Evolutionary conservation across 2,113 vertebrate genomes (phyloP), one percentile per base, ranked within the genome.

Genomic region (Thryonomys swinderianus): DNA sequence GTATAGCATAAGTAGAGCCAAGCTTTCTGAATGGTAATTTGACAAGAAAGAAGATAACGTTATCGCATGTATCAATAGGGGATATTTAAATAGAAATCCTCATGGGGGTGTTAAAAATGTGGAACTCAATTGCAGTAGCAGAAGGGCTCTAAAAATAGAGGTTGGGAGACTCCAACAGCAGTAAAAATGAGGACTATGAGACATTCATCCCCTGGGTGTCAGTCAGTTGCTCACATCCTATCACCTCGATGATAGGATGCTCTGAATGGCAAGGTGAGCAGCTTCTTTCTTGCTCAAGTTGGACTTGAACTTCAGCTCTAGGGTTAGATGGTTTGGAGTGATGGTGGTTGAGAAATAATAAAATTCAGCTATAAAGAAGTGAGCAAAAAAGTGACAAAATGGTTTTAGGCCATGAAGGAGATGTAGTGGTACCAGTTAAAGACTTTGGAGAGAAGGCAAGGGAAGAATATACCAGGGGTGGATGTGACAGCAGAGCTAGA

Each of bases 21-120:
- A 61, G 32, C 13, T 88, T 95, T 95, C 66, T 85, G 45, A 92
- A 93, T 53, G 45, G 51, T 90, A 23, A 66, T 93, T 57, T 92
- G 85, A 59, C 51, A 79, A n/a, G 53, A 83, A 71, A 71, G 64
- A 37, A 84, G 88, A 51, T 53, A 57, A 27, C 23, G 45, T 67
- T 45, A 85, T 27, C 61, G n/a, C 17, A 71, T 88, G 64, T 74
- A 42, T 69, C 66, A 42, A 23, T 37, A 82, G 37, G 66, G 21
- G 20, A 3, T 42, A 25, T 95, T 91, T 62, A 80, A 76, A 79
- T 42, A 71, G 69, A 94, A 90, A 48, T 85, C 34, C 32, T 57
- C 34, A 13, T 42, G 48, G 64, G 71, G 5, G 64, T 81, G 18
- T 45, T 82, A 45, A 66, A 53, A 79, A 69, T 61, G 14, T 73